These are phyloP conservation scores for Eulithis prunata DNA, from an alignment of 2,888 invertebrate genomes.

Conservation along the genomic window DNA sequence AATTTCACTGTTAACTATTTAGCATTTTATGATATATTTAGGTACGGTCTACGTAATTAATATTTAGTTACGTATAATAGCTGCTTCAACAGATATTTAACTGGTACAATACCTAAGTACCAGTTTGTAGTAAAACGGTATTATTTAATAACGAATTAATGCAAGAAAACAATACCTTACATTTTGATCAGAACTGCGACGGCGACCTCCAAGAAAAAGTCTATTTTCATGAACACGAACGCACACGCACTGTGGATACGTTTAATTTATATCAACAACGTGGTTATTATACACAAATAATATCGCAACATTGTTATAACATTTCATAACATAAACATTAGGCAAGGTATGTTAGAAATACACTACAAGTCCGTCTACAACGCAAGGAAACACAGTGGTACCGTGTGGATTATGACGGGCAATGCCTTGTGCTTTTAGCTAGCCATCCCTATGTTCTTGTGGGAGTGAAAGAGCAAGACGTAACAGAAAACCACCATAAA, in stretches of 20 bases:
- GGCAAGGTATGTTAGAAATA: slow-evolving; percentile 41
- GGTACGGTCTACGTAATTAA: too few species aligned
- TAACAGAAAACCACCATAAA: slow-evolving; percentile 69
- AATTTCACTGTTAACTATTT: too few species aligned
- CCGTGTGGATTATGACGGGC: slow-evolving; percentile 26
- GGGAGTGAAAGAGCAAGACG: slow-evolving; percentile 67
- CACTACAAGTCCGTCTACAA: slow-evolving; percentile 30
- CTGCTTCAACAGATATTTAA: too few species aligned
- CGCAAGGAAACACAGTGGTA: slow-evolving; percentile 20
- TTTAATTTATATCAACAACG: slow-evolving; percentile 49
- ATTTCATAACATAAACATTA: slow-evolving; percentile 59
- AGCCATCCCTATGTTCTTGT: slow-evolving; percentile 65
- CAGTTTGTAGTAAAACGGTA: too few species aligned
- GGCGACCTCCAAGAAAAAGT: slow-evolving; percentile 40
- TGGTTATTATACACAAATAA: slow-evolving; percentile 60
- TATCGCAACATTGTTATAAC: slow-evolving; percentile 64
- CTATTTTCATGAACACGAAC: slow-evolving; percentile 48
- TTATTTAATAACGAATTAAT: neutral
- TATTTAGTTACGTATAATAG: too few species aligned
- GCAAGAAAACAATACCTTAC: slow-evolving; percentile 41
- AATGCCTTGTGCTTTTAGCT: slow-evolving; percentile 54
- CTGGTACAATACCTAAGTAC: too few species aligned
- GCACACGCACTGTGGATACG: slow-evolving; percentile 46
- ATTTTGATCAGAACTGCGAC: slow-evolving; percentile 44
- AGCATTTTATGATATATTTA: too few species aligned